phyloP scores from a whole-genome alignment of 64 coral and sea anemone species.

The Acropora yongei region DNA sequence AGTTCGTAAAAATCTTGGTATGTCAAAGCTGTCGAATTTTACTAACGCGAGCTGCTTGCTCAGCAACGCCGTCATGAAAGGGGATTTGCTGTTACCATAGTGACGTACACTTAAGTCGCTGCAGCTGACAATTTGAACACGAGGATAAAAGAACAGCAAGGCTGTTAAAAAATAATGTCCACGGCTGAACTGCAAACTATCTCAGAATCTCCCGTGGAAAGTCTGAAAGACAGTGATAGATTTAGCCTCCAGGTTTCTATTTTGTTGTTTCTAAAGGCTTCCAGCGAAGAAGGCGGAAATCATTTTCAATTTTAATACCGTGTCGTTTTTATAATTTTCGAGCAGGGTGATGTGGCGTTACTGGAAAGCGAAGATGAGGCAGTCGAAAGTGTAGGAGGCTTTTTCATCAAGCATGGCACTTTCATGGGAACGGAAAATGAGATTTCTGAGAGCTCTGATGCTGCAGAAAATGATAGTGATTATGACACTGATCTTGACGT shows the following conservation, averaged over 20 bases:
- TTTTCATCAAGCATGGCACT: conserved; percentile 48
- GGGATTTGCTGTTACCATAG: conserved; percentile 39
- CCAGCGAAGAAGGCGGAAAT: no score
- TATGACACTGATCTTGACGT: conserved; percentile 74
- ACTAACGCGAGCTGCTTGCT: neutral
- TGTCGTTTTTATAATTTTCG: neutral
- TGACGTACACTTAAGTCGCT: neutral
- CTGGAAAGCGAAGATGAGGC: conserved; percentile 29
- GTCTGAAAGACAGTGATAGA: conserved; percentile 35
- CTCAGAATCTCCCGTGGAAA: conserved; percentile 33
- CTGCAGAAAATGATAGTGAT: conserved; percentile 47
- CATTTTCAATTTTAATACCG: neutral
- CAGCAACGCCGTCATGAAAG: conserved; percentile 38
- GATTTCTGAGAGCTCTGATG: conserved; percentile 14
- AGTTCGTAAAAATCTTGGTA: no score
- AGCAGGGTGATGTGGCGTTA: conserved; percentile 3
- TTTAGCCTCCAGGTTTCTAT: conserved; percentile 25
- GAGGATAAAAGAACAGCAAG: conserved; percentile 23
- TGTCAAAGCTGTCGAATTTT: neutral
- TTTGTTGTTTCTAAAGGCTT: neutral
- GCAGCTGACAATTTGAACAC: conserved; percentile 4
- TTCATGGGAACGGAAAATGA: conserved; percentile 46
- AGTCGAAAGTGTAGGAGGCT: conserved; percentile 5
- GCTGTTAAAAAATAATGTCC: neutral
- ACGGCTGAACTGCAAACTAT: conserved; percentile 4